Evolutionary conservation across 2,797 vertebrate genomes (phyloP).

Genomic region (Sebastes iracundus): DNA sequence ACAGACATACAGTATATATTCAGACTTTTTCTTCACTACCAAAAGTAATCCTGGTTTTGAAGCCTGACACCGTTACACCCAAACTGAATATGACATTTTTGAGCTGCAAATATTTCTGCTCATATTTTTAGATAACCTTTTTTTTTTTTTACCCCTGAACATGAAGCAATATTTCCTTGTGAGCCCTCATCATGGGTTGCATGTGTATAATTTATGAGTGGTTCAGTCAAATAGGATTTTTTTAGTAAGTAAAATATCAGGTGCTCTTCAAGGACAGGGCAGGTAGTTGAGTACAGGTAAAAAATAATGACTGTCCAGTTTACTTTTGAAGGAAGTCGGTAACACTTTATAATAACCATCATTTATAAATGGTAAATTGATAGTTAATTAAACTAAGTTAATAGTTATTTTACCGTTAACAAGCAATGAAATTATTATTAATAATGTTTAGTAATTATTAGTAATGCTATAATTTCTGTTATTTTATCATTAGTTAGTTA

Average conservation of each 20-base stretch:
- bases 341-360: too few relatives aligned
- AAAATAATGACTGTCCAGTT: too few relatives aligned
- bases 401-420: too few relatives aligned
- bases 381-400: too few relatives aligned
- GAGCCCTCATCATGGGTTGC: background rate
- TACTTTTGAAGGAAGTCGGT: too few relatives aligned
- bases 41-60: background rate
- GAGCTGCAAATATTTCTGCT: background rate
- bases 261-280: too few relatives aligned
- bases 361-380: too few relatives aligned
- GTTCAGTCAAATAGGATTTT: background rate
- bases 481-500: too few relatives aligned
- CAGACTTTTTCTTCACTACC: background rate
- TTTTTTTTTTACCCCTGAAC: background rate
- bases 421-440: too few relatives aligned
- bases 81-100: background rate
- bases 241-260: background rate
- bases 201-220: background rate
- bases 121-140: background rate
- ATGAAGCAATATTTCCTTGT: background rate
- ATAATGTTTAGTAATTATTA: too few relatives aligned
- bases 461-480: too few relatives aligned
- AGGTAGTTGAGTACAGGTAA: too few relatives aligned
- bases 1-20: background rate
- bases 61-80: background rate